These are phyloP conservation scores for Mercenaria mercenaria DNA, from an alignment of 1,140 invertebrate species.

Conservation along the genomic window DNA sequence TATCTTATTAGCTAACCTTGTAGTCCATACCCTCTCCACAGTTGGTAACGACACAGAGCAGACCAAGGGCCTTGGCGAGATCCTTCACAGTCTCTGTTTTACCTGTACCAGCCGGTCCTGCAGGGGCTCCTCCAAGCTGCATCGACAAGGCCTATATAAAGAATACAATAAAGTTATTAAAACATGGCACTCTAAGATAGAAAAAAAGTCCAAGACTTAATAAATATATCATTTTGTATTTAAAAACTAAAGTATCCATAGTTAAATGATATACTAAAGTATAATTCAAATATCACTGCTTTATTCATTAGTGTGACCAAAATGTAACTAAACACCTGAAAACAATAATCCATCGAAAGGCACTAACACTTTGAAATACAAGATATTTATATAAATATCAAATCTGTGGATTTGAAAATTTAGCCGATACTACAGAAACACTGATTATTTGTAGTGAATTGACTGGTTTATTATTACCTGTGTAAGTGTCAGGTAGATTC, in stretches of 20 bases:
- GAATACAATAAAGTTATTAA: not conserved
- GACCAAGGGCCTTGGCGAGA: slow-evolving; percentile 94
- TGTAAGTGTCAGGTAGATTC: slow-evolving; percentile 96
- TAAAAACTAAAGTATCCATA: not conserved
- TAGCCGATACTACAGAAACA: too few species aligned
- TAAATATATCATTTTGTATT: not conserved
- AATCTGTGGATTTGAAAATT: too few species aligned
- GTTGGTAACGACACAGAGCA: slow-evolving; percentile 96
- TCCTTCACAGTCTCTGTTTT: slow-evolving; percentile 97
- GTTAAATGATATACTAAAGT: not conserved
- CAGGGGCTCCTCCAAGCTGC: slow-evolving; percentile 95
- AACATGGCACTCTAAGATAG: not conserved
- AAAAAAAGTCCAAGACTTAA: not conserved
- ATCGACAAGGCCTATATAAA: slow-evolving; percentile 91
- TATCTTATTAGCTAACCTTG: slow-evolving; percentile 86
- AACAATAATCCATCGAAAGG: too few species aligned
- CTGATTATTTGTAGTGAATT: too few species aligned
- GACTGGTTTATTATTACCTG: too few species aligned
- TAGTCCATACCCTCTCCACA: slow-evolving; percentile 97
- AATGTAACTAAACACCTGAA: too few species aligned
- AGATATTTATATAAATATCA: too few species aligned
- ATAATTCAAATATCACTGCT: too few species aligned
- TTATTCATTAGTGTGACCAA: too few species aligned
- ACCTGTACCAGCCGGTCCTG: slow-evolving; percentile 90
- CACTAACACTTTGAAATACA: too few species aligned